phyloP scores from a whole-genome alignment of 1,140 invertebrate genomes.

The Conus betulinus region DNA sequence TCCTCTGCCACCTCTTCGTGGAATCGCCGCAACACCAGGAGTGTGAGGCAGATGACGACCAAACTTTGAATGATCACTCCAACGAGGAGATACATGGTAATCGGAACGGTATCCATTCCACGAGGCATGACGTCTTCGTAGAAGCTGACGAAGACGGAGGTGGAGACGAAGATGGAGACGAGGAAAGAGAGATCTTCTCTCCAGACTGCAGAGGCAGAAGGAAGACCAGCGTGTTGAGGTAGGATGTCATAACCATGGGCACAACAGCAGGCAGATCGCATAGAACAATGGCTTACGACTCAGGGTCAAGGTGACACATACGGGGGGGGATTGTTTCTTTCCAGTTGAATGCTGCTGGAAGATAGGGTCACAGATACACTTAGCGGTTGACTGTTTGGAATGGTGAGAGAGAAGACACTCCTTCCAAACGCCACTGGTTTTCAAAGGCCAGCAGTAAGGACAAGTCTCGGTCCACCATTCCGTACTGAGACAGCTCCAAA shows the following conservation, averaged over 20 bases:
- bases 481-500: not conserved
- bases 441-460: not conserved
- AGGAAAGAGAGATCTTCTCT: conserved; percentile 56
- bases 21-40: not conserved
- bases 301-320: conserved; percentile 57
- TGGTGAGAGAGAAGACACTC: not conserved
- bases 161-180: conserved; percentile 47
- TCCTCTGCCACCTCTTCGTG: not conserved
- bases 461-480: not conserved
- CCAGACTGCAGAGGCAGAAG: conserved; percentile 48
- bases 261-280: conserved; percentile 43
- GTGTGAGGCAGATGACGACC: not conserved
- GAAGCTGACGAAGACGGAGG: conserved; percentile 44
- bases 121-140: not conserved
- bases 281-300: conserved; percentile 41
- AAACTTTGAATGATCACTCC: conserved; percentile 6
- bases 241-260: conserved; percentile 45
- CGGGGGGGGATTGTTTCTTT: not conserved
- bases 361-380: not conserved
- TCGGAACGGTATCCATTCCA: not conserved
- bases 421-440: not conserved
- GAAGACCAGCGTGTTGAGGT: conserved; percentile 47
- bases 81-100: not conserved
- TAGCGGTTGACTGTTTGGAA: too few relatives aligned
- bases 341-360: not conserved